phyloP scores from a whole-genome alignment of 2,888 invertebrate species.

The Julus scandinavius region DNA sequence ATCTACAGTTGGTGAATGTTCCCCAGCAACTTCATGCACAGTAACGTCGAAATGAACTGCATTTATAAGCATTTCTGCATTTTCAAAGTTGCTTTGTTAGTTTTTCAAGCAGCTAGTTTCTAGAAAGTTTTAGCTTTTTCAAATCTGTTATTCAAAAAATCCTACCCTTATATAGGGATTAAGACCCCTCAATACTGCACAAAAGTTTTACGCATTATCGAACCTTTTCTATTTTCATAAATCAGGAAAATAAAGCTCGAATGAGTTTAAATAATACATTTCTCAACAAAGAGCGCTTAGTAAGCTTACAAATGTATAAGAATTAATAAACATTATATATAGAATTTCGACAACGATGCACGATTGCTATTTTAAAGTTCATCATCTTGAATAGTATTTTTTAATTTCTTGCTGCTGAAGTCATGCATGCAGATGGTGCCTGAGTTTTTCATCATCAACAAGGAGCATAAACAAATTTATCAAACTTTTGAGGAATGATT shows the following conservation, averaged over 20 bases:
- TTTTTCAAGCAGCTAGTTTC: too few species aligned
- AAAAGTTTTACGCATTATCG: neutral
- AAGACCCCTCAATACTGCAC: neutral
- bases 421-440: neutral
- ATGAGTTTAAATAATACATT: neutral
- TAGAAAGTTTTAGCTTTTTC: too few species aligned
- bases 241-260: slow-evolving; percentile 29
- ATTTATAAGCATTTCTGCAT: too few species aligned
- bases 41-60: too few species aligned
- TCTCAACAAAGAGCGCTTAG: slow-evolving; percentile 15
- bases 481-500: too few species aligned
- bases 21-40: too few species aligned
- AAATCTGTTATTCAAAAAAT: neutral
- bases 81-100: too few species aligned
- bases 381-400: neutral
- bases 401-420: neutral
- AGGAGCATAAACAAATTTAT: neutral
- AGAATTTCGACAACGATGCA: neutral
- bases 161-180: neutral
- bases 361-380: neutral
- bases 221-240: neutral
- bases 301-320: neutral
- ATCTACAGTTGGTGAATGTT: too few species aligned
- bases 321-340: neutral
- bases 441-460: neutral